phyloP scores from a whole-genome alignment of 2,113 vertebrate species.

The Cyanoliseus patagonus region DNA sequence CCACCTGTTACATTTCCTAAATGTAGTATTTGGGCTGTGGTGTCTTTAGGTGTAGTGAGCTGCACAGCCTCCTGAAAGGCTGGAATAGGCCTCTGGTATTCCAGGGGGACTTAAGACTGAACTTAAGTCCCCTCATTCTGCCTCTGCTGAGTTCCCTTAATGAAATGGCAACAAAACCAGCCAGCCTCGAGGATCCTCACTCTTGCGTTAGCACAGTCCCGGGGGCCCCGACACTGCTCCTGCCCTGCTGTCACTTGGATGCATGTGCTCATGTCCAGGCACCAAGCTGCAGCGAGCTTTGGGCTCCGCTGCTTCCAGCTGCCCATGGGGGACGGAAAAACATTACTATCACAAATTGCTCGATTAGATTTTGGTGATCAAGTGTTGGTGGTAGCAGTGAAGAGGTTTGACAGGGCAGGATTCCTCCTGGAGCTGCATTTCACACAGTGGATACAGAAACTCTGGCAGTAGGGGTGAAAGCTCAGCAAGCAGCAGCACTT shows the following conservation, averaged over 20 bases:
- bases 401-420: not conserved
- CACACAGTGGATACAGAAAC: not conserved
- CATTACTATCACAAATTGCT: rapidly evolving
- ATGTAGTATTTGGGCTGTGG: not conserved
- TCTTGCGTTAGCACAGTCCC: no score
- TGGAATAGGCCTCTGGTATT: not conserved
- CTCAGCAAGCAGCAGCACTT: not conserved
- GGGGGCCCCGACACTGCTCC: not conserved
- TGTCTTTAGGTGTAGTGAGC: not conserved
- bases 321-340: not conserved
- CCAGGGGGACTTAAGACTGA: not conserved
- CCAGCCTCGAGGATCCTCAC: not conserved
- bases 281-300: not conserved
- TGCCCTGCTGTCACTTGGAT: not conserved
- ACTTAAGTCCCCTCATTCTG: not conserved
- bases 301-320: not conserved
- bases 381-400: rapidly evolving
- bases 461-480: not conserved
- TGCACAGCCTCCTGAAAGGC: not conserved
- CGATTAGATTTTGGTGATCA: not conserved
- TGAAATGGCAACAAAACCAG: not conserved
- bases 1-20: not conserved
- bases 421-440: not conserved
- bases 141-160: not conserved
- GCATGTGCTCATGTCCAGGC: rapidly evolving